These are phyloP conservation scores for Teleiodes luculella DNA, from an alignment of 2,888 invertebrate genomes.

Conservation along the genomic window DNA sequence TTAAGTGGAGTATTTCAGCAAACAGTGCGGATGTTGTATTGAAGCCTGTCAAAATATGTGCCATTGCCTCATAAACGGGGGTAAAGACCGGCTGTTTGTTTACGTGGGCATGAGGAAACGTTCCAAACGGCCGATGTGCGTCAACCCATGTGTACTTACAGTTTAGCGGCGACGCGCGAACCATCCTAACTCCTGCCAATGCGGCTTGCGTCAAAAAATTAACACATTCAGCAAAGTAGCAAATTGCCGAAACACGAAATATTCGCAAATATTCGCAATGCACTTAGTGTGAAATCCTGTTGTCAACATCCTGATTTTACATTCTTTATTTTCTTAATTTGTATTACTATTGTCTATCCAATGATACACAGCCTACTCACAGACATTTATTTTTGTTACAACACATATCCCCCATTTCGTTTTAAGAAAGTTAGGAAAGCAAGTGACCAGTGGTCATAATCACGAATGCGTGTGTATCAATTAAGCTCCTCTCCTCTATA, in stretches of 20 bases:
- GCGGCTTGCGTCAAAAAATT: constrained; percentile 51
- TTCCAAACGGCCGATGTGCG: neutral
- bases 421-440: too few species aligned
- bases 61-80: neutral
- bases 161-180: constrained; percentile 42
- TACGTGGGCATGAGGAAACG: neutral
- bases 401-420: too few species aligned
- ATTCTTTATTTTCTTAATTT: neutral
- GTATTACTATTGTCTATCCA: too few species aligned
- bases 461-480: too few species aligned
- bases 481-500: too few species aligned
- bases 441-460: too few species aligned
- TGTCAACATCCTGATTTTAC: neutral
- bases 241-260: constrained; percentile 39
- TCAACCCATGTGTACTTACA: constrained; percentile 20
- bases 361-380: too few species aligned
- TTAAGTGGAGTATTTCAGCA: too few species aligned
- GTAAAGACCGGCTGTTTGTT: constrained; percentile 3
- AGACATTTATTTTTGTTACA: too few species aligned
- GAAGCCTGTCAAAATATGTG: neutral
- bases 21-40: neutral
- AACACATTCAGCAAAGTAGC: constrained; percentile 37
- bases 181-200: constrained; percentile 40
- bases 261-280: constrained; percentile 20
- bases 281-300: constrained; percentile 14